Base-by-base conservation (phyloP, 2,797 vertebrate genomes). In the Morelia viridis region DNA sequence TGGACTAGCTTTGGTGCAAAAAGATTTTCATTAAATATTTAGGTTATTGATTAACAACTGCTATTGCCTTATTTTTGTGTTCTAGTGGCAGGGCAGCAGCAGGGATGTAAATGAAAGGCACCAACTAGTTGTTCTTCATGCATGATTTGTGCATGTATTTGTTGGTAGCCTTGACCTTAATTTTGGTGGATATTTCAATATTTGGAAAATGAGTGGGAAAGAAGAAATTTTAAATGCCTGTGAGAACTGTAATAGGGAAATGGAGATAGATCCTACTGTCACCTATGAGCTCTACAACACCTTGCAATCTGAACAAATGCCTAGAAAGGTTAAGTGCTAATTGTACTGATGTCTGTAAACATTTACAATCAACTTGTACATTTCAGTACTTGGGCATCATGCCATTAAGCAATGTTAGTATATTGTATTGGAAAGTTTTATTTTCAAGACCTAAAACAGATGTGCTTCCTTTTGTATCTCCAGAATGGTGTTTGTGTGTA, bases 21-120 rank as follows among this genome's bases (percentile, higher is more conserved):
- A 92, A 61, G 83, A 87, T 92, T 95, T 95, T 95, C 95, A 97
- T 95, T 97, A 96, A 96, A 96, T 96, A 91, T 94, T 95, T 90
- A 93, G 95, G 97, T 98, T 96, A 98, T 96, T 98, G 95, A 98
- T 98, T 98, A 97, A 97, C 96, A 96, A 95, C 90, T 95, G 93
- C 90, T 94, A 94, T 83, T 89, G 95, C 87, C 85, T 91, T 93
- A 94, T 94, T 94, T 96, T 95, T 94, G 90, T 97, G 92, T 96
- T 94, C 94, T 94, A 92, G 93, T 95, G 94, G 92, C 94, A 93
- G 86, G 95, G 95, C 92, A 91, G 95, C 89, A 80, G 61, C 93
- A 94, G 87, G 89, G 92, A 93, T 91, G 90, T 95, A 95, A 93
- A 92, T 93, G 84, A 84, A 90, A 94, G 86, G 95, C 83, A 93